phyloP scores from a whole-genome alignment of 2,888 invertebrate genomes.

The Andrena fulva region DNA sequence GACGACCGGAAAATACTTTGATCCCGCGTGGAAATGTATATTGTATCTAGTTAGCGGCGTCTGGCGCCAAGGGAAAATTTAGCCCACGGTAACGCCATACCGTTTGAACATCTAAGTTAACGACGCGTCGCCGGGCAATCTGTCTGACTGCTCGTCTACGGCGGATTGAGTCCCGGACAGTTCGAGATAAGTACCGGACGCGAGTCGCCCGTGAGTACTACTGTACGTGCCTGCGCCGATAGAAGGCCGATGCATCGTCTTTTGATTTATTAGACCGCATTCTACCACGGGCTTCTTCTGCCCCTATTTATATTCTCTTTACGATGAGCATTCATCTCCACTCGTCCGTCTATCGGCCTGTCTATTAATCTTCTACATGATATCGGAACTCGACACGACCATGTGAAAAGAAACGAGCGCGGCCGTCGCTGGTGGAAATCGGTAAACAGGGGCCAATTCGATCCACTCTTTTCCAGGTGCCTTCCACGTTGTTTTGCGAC shows the following conservation, averaged over 20 bases:
- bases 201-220: constrained; percentile 47
- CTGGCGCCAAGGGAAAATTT: constrained; percentile 46
- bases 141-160: constrained; percentile 53
- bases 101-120: constrained; percentile 57
- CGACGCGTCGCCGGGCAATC: constrained; percentile 60
- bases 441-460: constrained; percentile 18
- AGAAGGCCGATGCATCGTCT: constrained; percentile 55
- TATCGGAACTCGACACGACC: constrained; percentile 49
- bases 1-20: constrained; percentile 29
- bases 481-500: neutral
- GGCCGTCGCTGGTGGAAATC: constrained; percentile 4
- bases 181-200: constrained; percentile 61
- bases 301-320: constrained; percentile 68
- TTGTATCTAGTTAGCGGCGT: constrained; percentile 41
- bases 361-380: constrained; percentile 63
- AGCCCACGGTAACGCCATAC: constrained; percentile 36
- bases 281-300: constrained; percentile 60
- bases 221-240: constrained; percentile 54
- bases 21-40: constrained; percentile 17
- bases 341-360: constrained; percentile 50
- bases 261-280: constrained; percentile 72
- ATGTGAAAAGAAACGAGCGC: constrained; percentile 32
- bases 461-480: neutral
- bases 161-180: constrained; percentile 58
- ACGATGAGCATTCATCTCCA: constrained; percentile 62